Conservation (phyloP, 2,113 vertebrate genomes). For the Parus major region DNA sequence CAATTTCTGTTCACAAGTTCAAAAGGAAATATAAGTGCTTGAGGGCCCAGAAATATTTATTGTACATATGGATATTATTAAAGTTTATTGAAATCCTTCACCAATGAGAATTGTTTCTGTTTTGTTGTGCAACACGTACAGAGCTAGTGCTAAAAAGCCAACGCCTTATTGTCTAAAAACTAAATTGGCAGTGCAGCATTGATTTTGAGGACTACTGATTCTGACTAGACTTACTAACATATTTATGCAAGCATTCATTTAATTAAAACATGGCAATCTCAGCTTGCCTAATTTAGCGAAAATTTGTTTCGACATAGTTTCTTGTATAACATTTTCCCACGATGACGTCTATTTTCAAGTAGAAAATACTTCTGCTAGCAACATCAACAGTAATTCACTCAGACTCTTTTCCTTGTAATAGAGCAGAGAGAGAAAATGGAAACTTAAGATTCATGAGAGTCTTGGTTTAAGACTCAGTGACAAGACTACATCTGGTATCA, state of each 20-base stretch:
- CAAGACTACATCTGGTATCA: conserved; percentile 65
- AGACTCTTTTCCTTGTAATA: conserved; percentile 16
- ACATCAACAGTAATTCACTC: conserved; percentile 1
- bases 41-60: conserved; percentile 87
- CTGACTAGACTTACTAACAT: neutral
- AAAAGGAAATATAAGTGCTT: conserved; percentile 87
- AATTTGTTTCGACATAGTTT: neutral
- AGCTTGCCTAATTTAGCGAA: neutral
- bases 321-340: conserved; percentile 22
- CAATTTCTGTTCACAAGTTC: conserved; percentile 95
- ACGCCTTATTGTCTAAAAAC: conserved; percentile 2
- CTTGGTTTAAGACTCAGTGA: conserved; percentile 57
- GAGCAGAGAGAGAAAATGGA: conserved; percentile 20
- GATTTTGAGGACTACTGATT: conserved; percentile 19
- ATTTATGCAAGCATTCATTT: neutral
- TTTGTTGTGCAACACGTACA: conserved; percentile 33
- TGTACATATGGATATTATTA: conserved; percentile 89
- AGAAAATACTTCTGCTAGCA: neutral
- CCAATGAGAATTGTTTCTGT: conserved; percentile 44
- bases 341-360: neutral
- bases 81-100: conserved; percentile 69
- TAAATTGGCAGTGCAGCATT: neutral
- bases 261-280: neutral
- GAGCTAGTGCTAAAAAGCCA: neutral
- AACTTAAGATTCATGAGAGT: conserved; percentile 57